phyloP scores from a whole-genome alignment of 1,140 invertebrate species.

The Pantala flavescens region DNA sequence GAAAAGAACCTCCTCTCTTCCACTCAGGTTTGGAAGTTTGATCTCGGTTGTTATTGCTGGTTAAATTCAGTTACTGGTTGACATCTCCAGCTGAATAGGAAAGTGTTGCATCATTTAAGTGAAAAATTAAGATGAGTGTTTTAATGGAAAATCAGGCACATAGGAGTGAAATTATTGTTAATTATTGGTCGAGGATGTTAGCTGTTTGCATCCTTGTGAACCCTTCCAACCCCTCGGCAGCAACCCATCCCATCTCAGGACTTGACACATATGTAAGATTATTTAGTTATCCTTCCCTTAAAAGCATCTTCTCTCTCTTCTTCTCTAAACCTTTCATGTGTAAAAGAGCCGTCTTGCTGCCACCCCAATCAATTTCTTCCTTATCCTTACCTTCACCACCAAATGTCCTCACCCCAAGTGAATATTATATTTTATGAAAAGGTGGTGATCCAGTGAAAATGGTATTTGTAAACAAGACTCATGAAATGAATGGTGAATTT shows the following conservation, averaged over 20 bases:
- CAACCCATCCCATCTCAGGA: slow-evolving; percentile 7
- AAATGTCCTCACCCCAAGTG: neutral
- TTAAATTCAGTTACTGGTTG: neutral
- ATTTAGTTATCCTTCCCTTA: neutral
- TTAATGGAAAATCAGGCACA: neutral
- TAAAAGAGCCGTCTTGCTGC: neutral
- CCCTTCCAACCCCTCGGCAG: neutral
- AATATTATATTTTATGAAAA: neutral
- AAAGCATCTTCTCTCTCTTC: neutral
- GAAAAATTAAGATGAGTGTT: too few relatives aligned
- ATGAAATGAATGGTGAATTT: neutral
- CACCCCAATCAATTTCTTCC: neutral
- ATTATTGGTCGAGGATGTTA: neutral
- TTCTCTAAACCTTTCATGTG: neutral
- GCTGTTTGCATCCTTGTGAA: neutral
- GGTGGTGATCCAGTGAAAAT: slow-evolving; percentile 4
- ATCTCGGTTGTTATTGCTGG: neutral
- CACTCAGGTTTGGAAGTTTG: neutral
- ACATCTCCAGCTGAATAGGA: too few relatives aligned
- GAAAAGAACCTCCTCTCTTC: neutral
- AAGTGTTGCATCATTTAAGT: too few relatives aligned
- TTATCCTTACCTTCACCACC: neutral
- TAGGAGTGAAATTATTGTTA: neutral
- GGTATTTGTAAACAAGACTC: neutral
- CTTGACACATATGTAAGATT: slow-evolving; percentile 4